phyloP scores from a whole-genome alignment of 2,113 vertebrate species.

The Siniperca knerii region DNA sequence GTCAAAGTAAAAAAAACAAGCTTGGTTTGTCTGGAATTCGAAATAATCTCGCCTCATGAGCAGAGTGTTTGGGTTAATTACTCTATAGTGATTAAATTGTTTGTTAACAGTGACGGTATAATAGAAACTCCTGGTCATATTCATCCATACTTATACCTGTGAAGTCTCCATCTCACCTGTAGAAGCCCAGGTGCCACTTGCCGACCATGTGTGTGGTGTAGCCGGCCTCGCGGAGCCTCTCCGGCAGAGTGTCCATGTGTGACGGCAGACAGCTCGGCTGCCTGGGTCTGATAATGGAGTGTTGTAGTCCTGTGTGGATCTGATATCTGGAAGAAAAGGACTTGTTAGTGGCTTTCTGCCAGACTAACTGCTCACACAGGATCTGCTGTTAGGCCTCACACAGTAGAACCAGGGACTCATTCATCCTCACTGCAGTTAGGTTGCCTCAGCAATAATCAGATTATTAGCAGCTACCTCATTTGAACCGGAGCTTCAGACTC shows the following conservation, averaged over 20 bases:
- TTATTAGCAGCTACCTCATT: slow-evolving; percentile 18
- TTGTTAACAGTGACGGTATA: background rate
- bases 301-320: slow-evolving; percentile 97
- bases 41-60: background rate
- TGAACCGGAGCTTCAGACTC: background rate
- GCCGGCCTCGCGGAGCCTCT: slow-evolving; percentile 91
- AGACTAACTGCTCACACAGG: background rate
- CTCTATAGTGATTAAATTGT: no score
- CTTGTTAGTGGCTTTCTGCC: background rate
- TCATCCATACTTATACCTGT: background rate
- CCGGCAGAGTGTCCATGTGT: slow-evolving; percentile 90
- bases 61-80: background rate
- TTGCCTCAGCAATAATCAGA: slow-evolving; percentile 7
- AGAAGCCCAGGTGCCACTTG: slow-evolving; percentile 98
- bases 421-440: background rate
- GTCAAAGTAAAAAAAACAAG: no score
- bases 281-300: slow-evolving; percentile 95
- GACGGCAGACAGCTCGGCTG: slow-evolving; percentile 95
- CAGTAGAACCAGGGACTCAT: background rate
- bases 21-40: background rate
- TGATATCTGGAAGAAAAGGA: slow-evolving; percentile 87
- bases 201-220: slow-evolving; percentile 97
- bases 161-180: slow-evolving; percentile 74
- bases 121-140: background rate
- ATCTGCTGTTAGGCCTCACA: background rate